Base-by-base conservation (phyloP, 2,797 vertebrate genomes). In the Zenarchopterus dispar region DNA sequence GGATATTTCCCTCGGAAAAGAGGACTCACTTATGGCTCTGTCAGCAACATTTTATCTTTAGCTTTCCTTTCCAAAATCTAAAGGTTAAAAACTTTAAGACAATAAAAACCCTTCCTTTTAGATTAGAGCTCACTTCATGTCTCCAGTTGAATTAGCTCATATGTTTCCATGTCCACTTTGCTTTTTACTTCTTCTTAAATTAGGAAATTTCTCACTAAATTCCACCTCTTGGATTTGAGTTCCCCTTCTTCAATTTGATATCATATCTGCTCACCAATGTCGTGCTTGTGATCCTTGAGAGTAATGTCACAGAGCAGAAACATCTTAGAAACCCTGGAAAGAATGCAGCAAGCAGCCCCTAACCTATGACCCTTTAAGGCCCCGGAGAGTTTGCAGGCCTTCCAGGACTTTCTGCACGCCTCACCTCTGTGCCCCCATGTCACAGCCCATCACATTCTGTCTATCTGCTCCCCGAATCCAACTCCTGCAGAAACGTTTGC, bases 371-470 rank as follows among this genome's bases (percentile, higher is more conserved):
- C 72, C 50, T 44, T 16, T 18, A 70, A 72, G 73, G 66, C 67
- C 71, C 56, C 16, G 0, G 15, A 65, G 65, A 73, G 52, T 79
- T 84, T 66, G 63, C 56, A 19, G 60, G 41, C 57, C 61, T 67
- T 70, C 50, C 62, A 68, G 73, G 68, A 78, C 62, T 58, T n/a
- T 74, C 75, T 67, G 60, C 69, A 74, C 59, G 69, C 48, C 62
- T 77, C 81, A 73, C 81, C 81, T 82, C 75, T 73, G 33, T 81
- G 85, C 71, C 85, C 85, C 78, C 49, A 42, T n/a, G 65, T 87
- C 83, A 75, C 75, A 80, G 62, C 66, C 59, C 72, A 67, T 84
- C 71, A 28, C 52, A 0, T 59, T 73, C 49, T 47, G 23, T 73
- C 66, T 63, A 53, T 87, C 67, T 80, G 68, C 62, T 83, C 70